A percentile compares a stretch with the other conserved stretches of the same genome.
phyloP scores from a whole-genome alignment of 2,888 invertebrate genomes.

The Cryptus armator region DNA sequence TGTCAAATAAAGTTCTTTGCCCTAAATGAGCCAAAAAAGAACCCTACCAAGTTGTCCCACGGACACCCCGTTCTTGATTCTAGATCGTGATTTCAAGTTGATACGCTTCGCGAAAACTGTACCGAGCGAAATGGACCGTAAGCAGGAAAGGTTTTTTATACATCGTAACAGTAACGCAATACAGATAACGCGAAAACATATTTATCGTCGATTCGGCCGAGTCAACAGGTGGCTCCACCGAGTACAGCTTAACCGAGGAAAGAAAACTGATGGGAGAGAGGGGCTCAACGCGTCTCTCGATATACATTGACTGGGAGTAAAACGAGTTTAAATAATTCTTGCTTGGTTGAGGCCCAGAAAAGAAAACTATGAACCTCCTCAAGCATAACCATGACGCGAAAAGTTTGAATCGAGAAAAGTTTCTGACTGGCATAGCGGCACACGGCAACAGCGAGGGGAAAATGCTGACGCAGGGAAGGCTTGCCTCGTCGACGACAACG shows the following conservation, averaged over 20 bases:
- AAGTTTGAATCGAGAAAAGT: constrained; percentile 41
- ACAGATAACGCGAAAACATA: constrained; percentile 50
- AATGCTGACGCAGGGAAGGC: constrained; percentile 56
- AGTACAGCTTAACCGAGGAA: constrained; percentile 43
- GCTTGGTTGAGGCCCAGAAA: background rate
- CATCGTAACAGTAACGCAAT: constrained; percentile 25
- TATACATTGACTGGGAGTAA: constrained; percentile 42
- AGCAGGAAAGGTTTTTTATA: background rate
- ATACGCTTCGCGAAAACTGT: background rate
- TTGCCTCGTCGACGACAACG: constrained; percentile 19
- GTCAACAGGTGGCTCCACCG: constrained; percentile 68
- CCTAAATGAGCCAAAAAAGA: background rate
- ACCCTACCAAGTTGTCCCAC: too few species aligned
- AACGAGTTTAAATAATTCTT: constrained; percentile 57
- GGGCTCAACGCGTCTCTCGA: constrained; percentile 19
- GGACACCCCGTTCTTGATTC: background rate
- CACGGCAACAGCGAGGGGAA: constrained; percentile 23
- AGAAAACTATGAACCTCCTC: background rate
- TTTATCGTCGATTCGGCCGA: constrained; percentile 53
- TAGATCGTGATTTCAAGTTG: background rate
- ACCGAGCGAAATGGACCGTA: background rate
- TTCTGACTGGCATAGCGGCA: constrained; percentile 27
- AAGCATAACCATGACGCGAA: constrained; percentile 24
- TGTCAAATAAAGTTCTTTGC: background rate
- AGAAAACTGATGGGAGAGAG: constrained; percentile 50